phyloP scores from a whole-genome alignment of 2,113 vertebrate genomes.

The Hyaena hyaena region DNA sequence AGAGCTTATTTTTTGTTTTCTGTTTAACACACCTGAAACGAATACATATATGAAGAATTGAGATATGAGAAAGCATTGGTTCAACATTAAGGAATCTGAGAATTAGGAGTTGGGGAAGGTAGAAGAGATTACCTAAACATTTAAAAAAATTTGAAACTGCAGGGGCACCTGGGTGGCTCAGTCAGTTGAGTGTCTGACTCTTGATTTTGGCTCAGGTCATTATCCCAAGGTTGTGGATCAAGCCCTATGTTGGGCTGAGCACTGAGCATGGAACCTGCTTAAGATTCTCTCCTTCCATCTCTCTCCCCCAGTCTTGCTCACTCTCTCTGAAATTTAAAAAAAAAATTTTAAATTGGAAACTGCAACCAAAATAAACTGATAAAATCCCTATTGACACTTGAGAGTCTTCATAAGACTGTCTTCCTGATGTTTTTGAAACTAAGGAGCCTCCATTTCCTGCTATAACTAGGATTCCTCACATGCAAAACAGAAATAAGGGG shows the following conservation, averaged over 20 bases:
- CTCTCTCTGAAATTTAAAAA: too few species aligned
- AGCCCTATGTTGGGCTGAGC: too few species aligned
- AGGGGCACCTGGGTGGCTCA: neutral
- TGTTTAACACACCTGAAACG: neutral
- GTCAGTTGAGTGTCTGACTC: too few species aligned
- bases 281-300: too few species aligned
- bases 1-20: neutral
- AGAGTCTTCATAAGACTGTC: constrained; percentile 85
- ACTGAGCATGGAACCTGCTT: too few species aligned
- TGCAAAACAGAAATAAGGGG: constrained; percentile 77
- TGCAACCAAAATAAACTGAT: neutral
- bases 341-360: neutral
- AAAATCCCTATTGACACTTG: constrained; percentile 84
- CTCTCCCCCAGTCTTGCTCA: too few species aligned
- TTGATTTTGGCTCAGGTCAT: too few species aligned
- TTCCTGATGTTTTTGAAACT: constrained; percentile 84
- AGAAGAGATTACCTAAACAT: neutral
- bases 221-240: too few species aligned
- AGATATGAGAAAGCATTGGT: neutral
- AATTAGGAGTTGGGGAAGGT: neutral
- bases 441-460: constrained; percentile 79
- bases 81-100: neutral
- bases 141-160: neutral
- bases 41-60: neutral
- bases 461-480: constrained; percentile 68